A percentile compares a stretch with the other conserved stretches of the same genome.
Evolutionary conservation across 1,140 invertebrate species (phyloP).

Genomic region (Acromyrmex heyeri): DNA sequence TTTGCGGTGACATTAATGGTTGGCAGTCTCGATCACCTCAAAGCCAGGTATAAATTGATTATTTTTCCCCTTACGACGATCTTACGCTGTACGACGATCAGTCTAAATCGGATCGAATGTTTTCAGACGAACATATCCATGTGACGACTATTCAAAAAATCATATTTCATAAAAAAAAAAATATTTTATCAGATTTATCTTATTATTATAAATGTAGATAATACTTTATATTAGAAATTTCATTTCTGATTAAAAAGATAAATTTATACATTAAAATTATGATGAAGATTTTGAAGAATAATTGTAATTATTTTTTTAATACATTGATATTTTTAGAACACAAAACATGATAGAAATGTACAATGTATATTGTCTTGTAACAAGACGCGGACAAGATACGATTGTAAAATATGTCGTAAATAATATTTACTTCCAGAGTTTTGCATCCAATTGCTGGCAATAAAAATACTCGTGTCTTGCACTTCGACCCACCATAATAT

Average conservation of each 20-base stretch:
- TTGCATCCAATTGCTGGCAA: background rate
- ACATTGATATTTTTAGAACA: slow-evolving; percentile 6
- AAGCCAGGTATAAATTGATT: slow-evolving; percentile 58
- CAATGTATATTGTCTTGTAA: background rate
- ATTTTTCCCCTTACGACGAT: background rate
- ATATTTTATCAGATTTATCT: background rate
- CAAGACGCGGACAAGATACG: background rate
- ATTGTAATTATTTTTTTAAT: background rate
- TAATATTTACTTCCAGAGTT: background rate
- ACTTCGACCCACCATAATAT: background rate
- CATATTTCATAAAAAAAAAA: background rate
- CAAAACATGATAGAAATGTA: too few species aligned
- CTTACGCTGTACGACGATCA: background rate
- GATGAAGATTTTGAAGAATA: background rate
- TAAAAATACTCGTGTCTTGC: slow-evolving; percentile 24
- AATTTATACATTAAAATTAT: background rate
- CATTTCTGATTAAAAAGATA: background rate
- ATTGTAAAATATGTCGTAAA: background rate
- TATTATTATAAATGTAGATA: background rate
- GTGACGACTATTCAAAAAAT: background rate
- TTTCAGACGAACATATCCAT: background rate
- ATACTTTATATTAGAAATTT: background rate
- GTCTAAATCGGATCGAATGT: background rate
- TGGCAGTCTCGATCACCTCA: slow-evolving; percentile 35
- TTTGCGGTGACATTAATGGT: slow-evolving; percentile 83